Evolutionary conservation across 2,113 vertebrate species (phyloP), one percentile per base, ranked within the genome.

Genomic region (Macheiramphus alcinus): DNA sequence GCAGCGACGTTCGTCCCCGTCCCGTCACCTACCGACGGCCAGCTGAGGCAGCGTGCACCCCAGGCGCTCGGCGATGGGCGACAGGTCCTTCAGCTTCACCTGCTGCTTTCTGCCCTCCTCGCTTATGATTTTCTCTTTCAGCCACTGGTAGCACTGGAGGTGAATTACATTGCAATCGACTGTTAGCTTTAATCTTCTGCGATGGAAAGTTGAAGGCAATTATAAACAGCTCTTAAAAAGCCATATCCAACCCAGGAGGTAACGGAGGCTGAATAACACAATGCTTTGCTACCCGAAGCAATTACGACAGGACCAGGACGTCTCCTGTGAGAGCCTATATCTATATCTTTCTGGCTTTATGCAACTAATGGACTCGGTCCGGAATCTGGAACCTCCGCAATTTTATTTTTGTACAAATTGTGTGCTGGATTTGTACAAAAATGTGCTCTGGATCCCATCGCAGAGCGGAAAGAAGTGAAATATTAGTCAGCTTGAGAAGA

Each of bases 31-130:
- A 99, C 99, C 99, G 4, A 99, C 99, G 17, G 99, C 99, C 55
- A 99, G 99, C 97, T 99, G 99, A 68, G 99, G 99, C 88, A 99
- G 98, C 3, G 99, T 99, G 97, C 99, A 99, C 72, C 99, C 98
- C n/a, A 99, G 98, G 62, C 99, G 99, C 97, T 99, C 99, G 0
- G 99, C 99, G 9, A 99, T 99, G 42, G 99, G 99, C 31, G 98
- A 97, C 50, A 99, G 99, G 94, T 99, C 99, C 86, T 99, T 99
- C 73, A 99, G 98, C 94, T 99, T 99, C 70, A 96, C 98, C 86
- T 99, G 99, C 96, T 99, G 99, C 95, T 99, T 99, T 62, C 99
- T 98, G 63, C 99, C 99, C 56, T 99, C 99, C 82, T 99, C 99
- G 14, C 99, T 99, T 36, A 99, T 90, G 80, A 99, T 99, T 96